Evolutionary conservation across 2,113 vertebrate genomes (phyloP).

Genomic region (Mesocricetus auratus): DNA sequence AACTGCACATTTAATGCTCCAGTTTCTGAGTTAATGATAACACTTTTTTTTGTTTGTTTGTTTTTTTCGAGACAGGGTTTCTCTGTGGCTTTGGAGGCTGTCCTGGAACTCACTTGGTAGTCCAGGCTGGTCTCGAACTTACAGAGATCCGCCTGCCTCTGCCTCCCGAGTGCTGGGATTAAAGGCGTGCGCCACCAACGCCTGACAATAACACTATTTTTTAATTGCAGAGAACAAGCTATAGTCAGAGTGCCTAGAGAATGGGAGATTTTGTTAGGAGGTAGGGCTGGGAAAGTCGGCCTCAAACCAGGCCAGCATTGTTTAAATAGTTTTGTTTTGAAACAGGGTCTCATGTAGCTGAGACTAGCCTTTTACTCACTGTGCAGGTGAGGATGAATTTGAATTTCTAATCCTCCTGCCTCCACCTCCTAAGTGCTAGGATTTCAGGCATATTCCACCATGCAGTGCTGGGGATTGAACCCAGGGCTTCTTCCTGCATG

Average conservation of each 20-base stretch:
- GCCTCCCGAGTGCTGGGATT: too few relatives aligned
- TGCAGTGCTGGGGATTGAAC: background rate
- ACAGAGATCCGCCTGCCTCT: too few relatives aligned
- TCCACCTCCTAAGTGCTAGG: background rate
- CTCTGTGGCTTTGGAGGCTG: too few relatives aligned
- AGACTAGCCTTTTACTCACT: background rate
- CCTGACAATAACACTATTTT: too few relatives aligned
- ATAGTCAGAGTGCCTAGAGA: conserved; percentile 2
- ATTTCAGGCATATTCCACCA: background rate
- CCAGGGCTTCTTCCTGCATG: background rate
- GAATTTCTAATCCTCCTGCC: background rate
- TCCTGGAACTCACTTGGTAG: too few relatives aligned
- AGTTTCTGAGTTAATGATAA: background rate
- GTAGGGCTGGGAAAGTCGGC: background rate
- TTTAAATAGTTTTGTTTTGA: conserved; percentile 3
- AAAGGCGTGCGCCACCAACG: too few relatives aligned
- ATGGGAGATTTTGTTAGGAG: conserved; percentile 38
- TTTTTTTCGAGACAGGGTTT: too few relatives aligned
- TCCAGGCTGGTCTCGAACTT: too few relatives aligned
- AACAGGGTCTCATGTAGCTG: background rate
- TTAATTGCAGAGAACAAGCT: conserved; percentile 55
- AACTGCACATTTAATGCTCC: background rate
- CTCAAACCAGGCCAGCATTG: background rate
- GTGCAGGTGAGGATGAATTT: background rate
- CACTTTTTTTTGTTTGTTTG: background rate